These are phyloP conservation scores for Acipenser oxyrinchus DNA, from an alignment of 2,797 vertebrate species.

Conservation along the genomic window DNA sequence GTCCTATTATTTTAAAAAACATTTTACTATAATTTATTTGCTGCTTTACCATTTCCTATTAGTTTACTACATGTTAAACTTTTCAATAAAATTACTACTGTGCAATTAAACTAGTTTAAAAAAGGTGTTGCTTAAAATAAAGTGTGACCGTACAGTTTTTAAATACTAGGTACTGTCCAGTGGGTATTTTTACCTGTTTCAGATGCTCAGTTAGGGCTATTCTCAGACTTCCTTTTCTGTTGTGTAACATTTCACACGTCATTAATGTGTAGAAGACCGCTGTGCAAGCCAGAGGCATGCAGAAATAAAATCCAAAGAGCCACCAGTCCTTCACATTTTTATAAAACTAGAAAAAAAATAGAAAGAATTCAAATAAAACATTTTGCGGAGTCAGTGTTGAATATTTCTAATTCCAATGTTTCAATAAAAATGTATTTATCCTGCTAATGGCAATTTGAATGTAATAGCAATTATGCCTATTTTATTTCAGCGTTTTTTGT, in stretches of 20 bases:
- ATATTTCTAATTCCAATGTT: too few relatives aligned
- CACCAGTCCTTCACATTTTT: slow-evolving; percentile 86
- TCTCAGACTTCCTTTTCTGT: slow-evolving; percentile 83
- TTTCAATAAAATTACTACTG: not conserved
- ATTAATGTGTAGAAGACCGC: slow-evolving; percentile 90
- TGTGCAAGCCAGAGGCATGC: slow-evolving; percentile 80
- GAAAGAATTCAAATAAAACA: not conserved
- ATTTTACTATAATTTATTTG: too few relatives aligned
- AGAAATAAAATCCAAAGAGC: slow-evolving; percentile 95
- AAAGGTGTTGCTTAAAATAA: slow-evolving; percentile 5
- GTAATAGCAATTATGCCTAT: too few relatives aligned
- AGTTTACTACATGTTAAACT: not conserved
- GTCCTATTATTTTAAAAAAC: too few relatives aligned
- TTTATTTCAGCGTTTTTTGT: too few relatives aligned
- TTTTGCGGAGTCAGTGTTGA: not conserved
- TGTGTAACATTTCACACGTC: slow-evolving; percentile 92
- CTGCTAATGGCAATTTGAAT: not conserved
- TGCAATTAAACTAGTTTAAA: slow-evolving; percentile 16
- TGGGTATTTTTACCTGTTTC: slow-evolving; percentile 72
- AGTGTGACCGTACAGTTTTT: too few relatives aligned
- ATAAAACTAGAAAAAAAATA: slow-evolving; percentile 64
- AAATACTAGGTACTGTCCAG: too few relatives aligned
- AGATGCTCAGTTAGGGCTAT: slow-evolving; percentile 94
- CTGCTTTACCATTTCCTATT: too few relatives aligned
- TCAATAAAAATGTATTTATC: slow-evolving; percentile 1